These are phyloP conservation scores for Nomada goodeniana DNA, from an alignment of 2,888 invertebrate species.

Conservation along the genomic window DNA sequence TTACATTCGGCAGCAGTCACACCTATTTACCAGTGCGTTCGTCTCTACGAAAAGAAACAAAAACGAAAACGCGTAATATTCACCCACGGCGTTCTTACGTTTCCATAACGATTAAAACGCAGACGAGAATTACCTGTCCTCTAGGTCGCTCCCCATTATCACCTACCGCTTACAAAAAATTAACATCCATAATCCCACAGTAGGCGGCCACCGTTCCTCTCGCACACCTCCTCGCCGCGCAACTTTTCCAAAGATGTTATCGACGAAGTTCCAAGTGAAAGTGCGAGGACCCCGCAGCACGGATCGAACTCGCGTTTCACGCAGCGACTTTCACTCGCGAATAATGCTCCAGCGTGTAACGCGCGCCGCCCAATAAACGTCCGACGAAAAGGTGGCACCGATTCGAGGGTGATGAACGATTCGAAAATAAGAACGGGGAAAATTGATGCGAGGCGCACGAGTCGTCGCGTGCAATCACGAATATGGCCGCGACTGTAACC, in stretches of 20 bases:
- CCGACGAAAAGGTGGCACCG: too few species aligned
- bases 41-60: neutral
- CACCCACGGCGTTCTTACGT: too few species aligned
- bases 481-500: neutral
- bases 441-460: neutral
- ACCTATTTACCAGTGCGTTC: too few species aligned
- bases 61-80: neutral
- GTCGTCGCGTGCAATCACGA: neutral
- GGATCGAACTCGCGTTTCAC: constrained; percentile 3
- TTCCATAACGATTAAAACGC: too few species aligned
- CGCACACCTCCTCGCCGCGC: constrained; percentile 13
- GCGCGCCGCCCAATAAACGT: neutral
- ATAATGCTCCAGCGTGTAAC: neutral
- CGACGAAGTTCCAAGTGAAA: constrained; percentile 18
- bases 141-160: too few species aligned
- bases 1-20: too few species aligned
- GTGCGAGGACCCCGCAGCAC: neutral
- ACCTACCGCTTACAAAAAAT: too few species aligned
- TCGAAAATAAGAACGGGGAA: neutral
- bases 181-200: constrained; percentile 8
- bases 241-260: constrained; percentile 15
- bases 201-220: neutral
- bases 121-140: too few species aligned
- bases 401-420: neutral
- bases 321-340: constrained; percentile 30